phyloP scores from a whole-genome alignment of 2,888 invertebrate genomes.

The Spicauda simplicius region DNA sequence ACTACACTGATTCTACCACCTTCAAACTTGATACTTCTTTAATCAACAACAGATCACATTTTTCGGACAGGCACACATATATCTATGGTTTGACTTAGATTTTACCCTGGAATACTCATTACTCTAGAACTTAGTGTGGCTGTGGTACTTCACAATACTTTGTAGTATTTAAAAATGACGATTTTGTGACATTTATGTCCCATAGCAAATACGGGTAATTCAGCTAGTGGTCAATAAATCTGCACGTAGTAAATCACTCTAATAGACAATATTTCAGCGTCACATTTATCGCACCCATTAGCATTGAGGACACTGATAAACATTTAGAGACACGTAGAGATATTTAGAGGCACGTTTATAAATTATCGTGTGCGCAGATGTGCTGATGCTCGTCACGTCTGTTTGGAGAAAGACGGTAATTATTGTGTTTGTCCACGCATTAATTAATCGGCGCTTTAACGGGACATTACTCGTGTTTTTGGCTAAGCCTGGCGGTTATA shows the following conservation, averaged over 20 bases:
- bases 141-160: no score
- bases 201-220: no score
- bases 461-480: neutral
- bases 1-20: no score
- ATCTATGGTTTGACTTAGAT: no score
- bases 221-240: neutral
- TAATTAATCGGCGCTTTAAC: neutral
- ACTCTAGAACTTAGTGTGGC: no score
- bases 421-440: slow-evolving; percentile 2
- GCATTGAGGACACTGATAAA: slow-evolving; percentile 5
- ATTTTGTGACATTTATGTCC: no score
- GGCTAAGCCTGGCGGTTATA: no score
- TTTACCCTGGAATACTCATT: no score
- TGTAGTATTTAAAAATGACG: no score
- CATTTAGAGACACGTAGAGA: neutral
- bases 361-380: neutral
- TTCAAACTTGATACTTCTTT: no score
- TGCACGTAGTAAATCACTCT: neutral
- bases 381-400: slow-evolving; percentile 15
- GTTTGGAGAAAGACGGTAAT: slow-evolving; percentile 5
- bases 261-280: slow-evolving; percentile 3
- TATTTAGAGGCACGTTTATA: slow-evolving; percentile 1
- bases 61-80: no score
- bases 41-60: no score
- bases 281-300: neutral